Percentiles rank a stretch among this genome's conserved stretches.
phyloP scores from a whole-genome alignment of 2,113 vertebrate species.

The Rhinolophus sinicus region DNA sequence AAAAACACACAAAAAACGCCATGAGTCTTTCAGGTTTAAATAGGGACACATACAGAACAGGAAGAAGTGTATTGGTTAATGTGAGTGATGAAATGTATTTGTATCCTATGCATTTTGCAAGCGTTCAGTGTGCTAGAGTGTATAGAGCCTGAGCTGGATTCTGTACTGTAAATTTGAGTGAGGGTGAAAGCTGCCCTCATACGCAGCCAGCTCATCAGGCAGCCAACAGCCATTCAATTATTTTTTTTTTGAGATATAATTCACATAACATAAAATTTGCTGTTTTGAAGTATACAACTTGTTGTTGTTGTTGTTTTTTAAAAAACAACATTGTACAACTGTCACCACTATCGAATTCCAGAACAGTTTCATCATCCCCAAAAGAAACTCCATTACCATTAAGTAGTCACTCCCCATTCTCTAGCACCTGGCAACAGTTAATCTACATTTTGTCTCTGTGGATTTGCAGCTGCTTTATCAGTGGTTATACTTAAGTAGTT shows the following conservation, averaged over 20 bases:
- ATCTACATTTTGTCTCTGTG: conserved; percentile 24
- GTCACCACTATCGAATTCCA: neutral
- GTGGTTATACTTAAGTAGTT: neutral
- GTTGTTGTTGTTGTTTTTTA: neutral
- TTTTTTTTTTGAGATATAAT: neutral
- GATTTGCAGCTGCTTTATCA: conserved; percentile 33
- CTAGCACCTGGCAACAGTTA: neutral
- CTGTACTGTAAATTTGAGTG: neutral
- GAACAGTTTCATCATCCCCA: conserved; percentile 41
- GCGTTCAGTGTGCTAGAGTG: neutral
- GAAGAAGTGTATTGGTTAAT: conserved; percentile 46
- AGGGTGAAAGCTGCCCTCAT: neutral
- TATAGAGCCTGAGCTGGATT: neutral
- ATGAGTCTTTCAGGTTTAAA: neutral
- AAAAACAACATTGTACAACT: neutral
- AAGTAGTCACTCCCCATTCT: neutral
- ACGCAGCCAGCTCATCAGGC: neutral
- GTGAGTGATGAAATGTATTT: conserved; percentile 30
- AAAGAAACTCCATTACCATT: neutral
- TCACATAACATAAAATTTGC: neutral
- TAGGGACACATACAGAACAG: neutral
- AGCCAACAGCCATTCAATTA: neutral
- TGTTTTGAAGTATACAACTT: neutral
- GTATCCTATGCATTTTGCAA: conserved; percentile 34
- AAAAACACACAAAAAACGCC: neutral